Base-by-base conservation (phyloP, 2,113 vertebrate species). In the Gadus chalcogrammus region DNA sequence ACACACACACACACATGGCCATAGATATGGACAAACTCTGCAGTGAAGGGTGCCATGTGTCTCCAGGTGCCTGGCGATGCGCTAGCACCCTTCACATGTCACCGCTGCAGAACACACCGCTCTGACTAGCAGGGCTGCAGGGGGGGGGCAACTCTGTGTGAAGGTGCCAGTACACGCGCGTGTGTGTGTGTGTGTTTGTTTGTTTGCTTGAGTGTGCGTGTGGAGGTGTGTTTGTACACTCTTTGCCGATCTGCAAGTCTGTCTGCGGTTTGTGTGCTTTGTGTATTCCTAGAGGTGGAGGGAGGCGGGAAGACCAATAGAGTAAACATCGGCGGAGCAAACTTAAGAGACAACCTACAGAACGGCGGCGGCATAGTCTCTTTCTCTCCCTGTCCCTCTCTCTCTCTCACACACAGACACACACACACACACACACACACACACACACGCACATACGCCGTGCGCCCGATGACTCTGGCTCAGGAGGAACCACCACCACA, bases 11-110 rank as follows among this genome's bases (percentile, higher is more conserved):
- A n/a, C n/a, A n/a, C 80, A 74, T 65, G 58, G 27, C 22, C 69
- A 53, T 52, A 42, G 17, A 64, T 53, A 85, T 74, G 56, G 73
- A 77, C 76, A 82, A 78, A 81, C 79, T 81, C 64, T 75, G 82
- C 84, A 78, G 85, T 82, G 84, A 83, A 80, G 70, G 85, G 73
- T 90, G 88, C 87, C 90, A 90, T 87, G 88, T 89, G 86, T 88
- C 80, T 90, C 89, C 90, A 92, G 89, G 89, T 92, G 90, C 91
- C 87, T 90, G 87, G 87, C 86, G 84, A 77, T 74, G 87, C 81
- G 78, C 85, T 72, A 84, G 83, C 80, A 76, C 84, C 81, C 87
- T 88, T 91, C 88, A 90, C 78, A 88, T 91, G 89, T 90, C 89
- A 91, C 85, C 84, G 87, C 75, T 69, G 82, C 82, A 78, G 71